Evolutionary conservation across 2,888 invertebrate species (phyloP), one percentile per base, ranked within the genome.

Genomic region (Machimus rusticus): DNA sequence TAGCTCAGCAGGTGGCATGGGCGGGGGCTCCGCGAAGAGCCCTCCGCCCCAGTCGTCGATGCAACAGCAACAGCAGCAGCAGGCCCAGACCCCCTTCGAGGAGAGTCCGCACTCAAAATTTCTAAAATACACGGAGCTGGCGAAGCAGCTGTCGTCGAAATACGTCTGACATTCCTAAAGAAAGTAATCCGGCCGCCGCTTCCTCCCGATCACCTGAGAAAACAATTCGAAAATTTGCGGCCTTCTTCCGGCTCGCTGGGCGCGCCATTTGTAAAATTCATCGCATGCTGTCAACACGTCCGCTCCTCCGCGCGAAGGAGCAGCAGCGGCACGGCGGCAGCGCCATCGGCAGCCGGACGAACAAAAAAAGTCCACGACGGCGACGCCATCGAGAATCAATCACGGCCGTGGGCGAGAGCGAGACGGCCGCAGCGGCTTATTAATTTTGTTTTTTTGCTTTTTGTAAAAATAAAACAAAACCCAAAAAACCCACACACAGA

Each of bases 41-140:
- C 89, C 87, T 74, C 88, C 88, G n/a, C 82, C 89, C n/a, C 89
- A 89, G 51, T 87, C 88, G 79, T 37, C 86, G 76, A 89, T 90
- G 90, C 94, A 95, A 88, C 93, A 93, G 87, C 92, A 91, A 90
- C 92, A 95, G 90, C 94, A 95, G 90, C 94, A 95, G 88, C 93
- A 93, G 87, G 92, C 91, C 90, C 92, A 95, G 92, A 92, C 94
- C 92, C 93, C 95, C 46, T 96, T 96, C 91, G 98, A 98, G 91
- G 98, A 98, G 93, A 98, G 97, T 92, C 97, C 98, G 82, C 98
- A 98, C 93, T 98, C 99, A 90, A 99, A 99, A 94, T 99, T 99
- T 94, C 96, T 98, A 90, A 99, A 99, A 94, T 99, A 99, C 94
- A 98, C 98, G 92, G 98, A 99, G 94, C 95, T 99, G 94, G 99